A percentile compares a stretch with the other conserved stretches of the same genome.
These are phyloP conservation scores for Sebastes taczanowskii DNA, from an alignment of 2,797 vertebrate genomes.

Conservation along the genomic window DNA sequence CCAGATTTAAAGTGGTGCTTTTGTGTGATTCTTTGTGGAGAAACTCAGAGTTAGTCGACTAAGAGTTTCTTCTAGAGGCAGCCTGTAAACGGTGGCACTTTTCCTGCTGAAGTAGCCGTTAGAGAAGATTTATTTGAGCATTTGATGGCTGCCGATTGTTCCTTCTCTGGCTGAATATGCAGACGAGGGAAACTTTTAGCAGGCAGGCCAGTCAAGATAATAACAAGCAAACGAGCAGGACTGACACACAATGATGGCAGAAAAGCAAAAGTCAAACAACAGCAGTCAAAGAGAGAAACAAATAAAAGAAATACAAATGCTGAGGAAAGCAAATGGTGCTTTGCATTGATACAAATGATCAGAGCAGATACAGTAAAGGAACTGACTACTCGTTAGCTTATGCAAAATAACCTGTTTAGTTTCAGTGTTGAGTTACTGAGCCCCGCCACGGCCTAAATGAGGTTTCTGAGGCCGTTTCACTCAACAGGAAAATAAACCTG, in stretches of 20 bases:
- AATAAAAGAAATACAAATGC: not conserved
- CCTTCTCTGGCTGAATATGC: slow-evolving; percentile 9
- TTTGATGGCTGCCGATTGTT: not conserved
- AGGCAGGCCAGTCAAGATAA: not conserved
- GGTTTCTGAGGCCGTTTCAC: too few relatives aligned
- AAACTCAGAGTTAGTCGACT: too few relatives aligned
- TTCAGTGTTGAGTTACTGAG: too few relatives aligned
- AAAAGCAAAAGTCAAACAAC: not conserved
- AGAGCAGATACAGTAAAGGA: too few relatives aligned
- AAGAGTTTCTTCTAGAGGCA: not conserved
- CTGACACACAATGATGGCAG: not conserved
- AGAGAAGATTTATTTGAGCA: not conserved
- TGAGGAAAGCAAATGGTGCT: not conserved
- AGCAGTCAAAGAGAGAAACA: not conserved
- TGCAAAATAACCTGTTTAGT: too few relatives aligned
- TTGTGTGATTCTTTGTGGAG: too few relatives aligned
- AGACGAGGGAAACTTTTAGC: not conserved
- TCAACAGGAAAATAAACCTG: too few relatives aligned
- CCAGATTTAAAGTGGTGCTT: too few relatives aligned
- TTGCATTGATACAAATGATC: too few relatives aligned
- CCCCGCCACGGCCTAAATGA: too few relatives aligned
- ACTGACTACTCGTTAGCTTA: too few relatives aligned
- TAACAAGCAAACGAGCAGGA: not conserved
- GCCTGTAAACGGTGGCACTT: not conserved
- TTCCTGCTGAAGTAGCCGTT: not conserved